Conservation (phyloP, 2,113 vertebrate species). For the Gymnogyps californianus region DNA sequence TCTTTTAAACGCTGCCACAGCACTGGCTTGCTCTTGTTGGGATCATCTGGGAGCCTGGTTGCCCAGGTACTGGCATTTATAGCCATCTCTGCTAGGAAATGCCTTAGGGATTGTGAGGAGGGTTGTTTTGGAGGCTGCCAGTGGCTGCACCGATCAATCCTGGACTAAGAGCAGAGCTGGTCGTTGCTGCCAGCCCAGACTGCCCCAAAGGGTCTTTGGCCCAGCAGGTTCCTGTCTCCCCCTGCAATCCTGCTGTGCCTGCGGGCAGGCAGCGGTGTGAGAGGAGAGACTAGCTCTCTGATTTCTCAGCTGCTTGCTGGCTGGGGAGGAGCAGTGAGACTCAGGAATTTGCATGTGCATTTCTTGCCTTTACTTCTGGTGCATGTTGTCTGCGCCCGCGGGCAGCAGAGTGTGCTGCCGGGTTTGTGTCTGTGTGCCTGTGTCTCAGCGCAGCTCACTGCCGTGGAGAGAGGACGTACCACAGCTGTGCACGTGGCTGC, state of each 20-base stretch:
- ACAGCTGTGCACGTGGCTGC: rapidly evolving
- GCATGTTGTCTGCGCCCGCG: neutral
- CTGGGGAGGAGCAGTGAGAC: neutral
- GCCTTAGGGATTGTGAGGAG: neutral
- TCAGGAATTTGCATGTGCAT: neutral
- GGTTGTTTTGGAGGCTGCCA: neutral
- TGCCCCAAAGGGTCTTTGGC: neutral
- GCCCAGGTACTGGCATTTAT: neutral
- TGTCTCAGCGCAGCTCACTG: neutral
- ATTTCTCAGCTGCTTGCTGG: neutral
- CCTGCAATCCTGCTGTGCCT: neutral
- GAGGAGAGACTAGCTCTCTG: rapidly evolving
- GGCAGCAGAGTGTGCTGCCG: neutral
- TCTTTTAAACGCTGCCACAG: neutral
- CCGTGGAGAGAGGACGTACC: neutral
- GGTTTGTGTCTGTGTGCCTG: neutral
- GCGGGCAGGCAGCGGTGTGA: rapidly evolving
- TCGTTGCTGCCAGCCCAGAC: neutral
- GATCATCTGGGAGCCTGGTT: neutral
- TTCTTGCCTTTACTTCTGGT: neutral
- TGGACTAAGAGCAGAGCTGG: neutral
- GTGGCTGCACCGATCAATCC: neutral
- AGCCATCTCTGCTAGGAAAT: neutral
- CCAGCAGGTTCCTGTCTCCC: neutral
- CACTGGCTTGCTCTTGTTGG: neutral